Conservation (phyloP, 1,140 invertebrate species). For the Stegodyphus dumicola region DNA sequence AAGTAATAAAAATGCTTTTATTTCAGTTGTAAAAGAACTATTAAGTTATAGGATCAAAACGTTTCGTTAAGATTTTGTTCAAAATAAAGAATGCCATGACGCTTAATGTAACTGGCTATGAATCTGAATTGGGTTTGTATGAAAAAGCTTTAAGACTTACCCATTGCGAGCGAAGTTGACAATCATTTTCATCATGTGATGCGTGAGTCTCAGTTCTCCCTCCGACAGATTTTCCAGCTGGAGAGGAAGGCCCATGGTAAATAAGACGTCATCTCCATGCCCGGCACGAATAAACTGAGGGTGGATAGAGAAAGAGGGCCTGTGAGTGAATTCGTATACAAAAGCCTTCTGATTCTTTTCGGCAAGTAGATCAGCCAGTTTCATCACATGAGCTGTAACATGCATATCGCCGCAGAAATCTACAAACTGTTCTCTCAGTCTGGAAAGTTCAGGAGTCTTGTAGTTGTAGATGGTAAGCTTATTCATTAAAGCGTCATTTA, state of each 20-base stretch:
- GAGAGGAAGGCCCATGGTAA: constrained; percentile 62
- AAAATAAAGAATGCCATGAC: no score
- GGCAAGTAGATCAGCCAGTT: constrained; percentile 22
- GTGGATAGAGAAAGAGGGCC: constrained; percentile 62
- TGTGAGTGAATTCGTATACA: constrained; percentile 64
- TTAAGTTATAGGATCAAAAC: no score
- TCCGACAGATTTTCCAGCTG: neutral
- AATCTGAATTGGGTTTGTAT: no score
- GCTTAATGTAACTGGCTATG: no score
- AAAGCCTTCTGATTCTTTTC: constrained; percentile 33
- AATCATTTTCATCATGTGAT: constrained; percentile 50
- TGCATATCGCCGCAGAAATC: constrained; percentile 62
- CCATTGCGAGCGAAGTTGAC: constrained; percentile 61
- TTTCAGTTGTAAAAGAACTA: no score
- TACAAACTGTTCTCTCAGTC: constrained; percentile 50
- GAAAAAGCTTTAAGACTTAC: constrained; percentile 28
- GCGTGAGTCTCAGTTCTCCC: constrained; percentile 56
- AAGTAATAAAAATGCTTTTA: no score
- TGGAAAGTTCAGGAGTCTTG: neutral
- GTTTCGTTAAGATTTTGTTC: no score
- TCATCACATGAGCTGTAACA: constrained; percentile 41
- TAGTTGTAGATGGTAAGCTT: constrained; percentile 26
- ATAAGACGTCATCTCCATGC: constrained; percentile 65
- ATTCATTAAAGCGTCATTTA: neutral
- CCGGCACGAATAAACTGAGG: constrained; percentile 62